Conservation (phyloP, 2,888 invertebrate species). For the Chymomyza amoena region DNA sequence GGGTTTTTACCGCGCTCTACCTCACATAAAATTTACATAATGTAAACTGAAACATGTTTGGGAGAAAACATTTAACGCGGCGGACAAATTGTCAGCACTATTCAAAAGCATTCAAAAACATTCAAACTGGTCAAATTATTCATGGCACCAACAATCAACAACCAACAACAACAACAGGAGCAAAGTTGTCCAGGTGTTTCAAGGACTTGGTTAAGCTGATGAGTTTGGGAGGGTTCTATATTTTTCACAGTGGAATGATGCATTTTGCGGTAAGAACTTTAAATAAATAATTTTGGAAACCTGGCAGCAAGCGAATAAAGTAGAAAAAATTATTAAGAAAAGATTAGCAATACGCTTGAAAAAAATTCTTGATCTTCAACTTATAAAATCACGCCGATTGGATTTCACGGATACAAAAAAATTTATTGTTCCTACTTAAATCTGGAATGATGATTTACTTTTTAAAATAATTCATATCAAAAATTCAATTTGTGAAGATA, state of each 20-base stretch:
- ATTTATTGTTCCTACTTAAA: no score
- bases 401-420: no score
- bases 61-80: conserved; percentile 39
- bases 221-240: background rate
- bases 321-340: no score
- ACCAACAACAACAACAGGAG: background rate
- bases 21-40: conserved; percentile 37
- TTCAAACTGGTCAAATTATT: conserved; percentile 2
- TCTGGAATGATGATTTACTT: no score
- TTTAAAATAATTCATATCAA: no score
- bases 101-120: background rate
- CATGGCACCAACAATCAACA: background rate
- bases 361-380: no score
- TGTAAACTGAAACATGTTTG: conserved; percentile 26
- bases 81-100: conserved; percentile 32
- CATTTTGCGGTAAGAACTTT: no score
- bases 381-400: no score
- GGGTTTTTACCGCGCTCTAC: background rate
- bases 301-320: no score
- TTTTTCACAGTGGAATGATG: background rate
- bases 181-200: background rate
- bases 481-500: no score
- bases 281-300: no score
- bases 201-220: background rate
- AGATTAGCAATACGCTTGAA: no score